These are phyloP conservation scores for Lochmaea crataegi DNA, from an alignment of 2,888 invertebrate species.

Conservation along the genomic window DNA sequence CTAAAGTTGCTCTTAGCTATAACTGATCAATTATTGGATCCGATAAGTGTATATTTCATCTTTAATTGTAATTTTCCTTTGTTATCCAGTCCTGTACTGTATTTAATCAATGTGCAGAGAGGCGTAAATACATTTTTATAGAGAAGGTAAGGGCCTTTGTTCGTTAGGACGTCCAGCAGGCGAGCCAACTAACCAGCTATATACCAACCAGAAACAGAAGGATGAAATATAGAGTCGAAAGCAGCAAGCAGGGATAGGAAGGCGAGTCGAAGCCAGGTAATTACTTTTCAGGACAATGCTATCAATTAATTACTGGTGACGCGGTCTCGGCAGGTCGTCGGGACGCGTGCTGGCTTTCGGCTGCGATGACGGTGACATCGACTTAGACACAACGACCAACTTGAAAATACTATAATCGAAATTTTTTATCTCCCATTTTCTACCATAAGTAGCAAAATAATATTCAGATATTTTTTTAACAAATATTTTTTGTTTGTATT, in stretches of 20 bases:
- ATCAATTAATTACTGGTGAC: slow-evolving; percentile 67
- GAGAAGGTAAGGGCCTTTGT: slow-evolving; percentile 55
- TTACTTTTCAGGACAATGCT: slow-evolving; percentile 66
- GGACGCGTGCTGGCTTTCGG: slow-evolving; percentile 54
- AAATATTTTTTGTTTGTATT: too few species aligned
- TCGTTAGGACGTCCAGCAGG: slow-evolving; percentile 51
- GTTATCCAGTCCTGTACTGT: slow-evolving; percentile 14
- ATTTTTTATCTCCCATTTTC: not conserved
- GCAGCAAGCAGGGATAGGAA: slow-evolving; percentile 60
- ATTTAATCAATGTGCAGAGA: slow-evolving; percentile 50
- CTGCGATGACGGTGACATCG: slow-evolving; percentile 44
- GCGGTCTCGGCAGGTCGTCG: slow-evolving; percentile 61
- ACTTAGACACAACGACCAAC: slow-evolving; percentile 7
- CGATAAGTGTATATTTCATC: not conserved
- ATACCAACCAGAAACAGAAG: slow-evolving; percentile 59
- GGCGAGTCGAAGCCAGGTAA: slow-evolving; percentile 64
- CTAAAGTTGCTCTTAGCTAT: too few species aligned
- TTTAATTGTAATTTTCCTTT: not conserved
- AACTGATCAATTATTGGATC: not conserved
- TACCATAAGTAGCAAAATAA: too few species aligned
- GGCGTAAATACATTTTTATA: slow-evolving; percentile 57
- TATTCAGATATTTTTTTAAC: too few species aligned
- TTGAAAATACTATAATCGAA: not conserved
- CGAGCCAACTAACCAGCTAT: slow-evolving; percentile 54
- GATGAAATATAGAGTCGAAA: slow-evolving; percentile 62